A percentile compares a stretch with the other conserved stretches of the same genome.
Evolutionary conservation across 2,797 vertebrate genomes (phyloP).

Genomic region (Oreonectes daqikongensis): DNA sequence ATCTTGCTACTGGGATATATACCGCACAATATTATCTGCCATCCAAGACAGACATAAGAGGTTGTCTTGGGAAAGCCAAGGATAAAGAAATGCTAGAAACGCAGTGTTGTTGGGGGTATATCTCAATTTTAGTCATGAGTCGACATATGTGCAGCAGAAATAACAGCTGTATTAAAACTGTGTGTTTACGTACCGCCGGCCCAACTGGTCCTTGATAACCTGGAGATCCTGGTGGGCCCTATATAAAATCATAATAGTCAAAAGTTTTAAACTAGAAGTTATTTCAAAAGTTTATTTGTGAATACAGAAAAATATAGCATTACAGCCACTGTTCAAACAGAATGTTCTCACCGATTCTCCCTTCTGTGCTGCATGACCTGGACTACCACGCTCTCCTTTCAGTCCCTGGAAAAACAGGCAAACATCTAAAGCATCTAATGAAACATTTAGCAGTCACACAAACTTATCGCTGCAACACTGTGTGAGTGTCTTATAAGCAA

Average conservation of each 20-base stretch:
- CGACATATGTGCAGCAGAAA: constrained; percentile 5
- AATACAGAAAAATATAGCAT: background rate
- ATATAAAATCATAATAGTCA: constrained; percentile 43
- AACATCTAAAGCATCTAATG: constrained; percentile 36
- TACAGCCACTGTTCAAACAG: background rate
- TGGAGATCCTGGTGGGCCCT: constrained; percentile 87
- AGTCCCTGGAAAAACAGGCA: constrained; percentile 77
- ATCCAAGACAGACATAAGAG: background rate
- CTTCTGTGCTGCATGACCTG: constrained; percentile 82
- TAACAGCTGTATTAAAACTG: constrained; percentile 2
- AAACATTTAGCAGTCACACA: background rate
- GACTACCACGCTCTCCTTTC: constrained; percentile 89
- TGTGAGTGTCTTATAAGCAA: too few species aligned
- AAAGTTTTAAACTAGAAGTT: constrained; percentile 22
- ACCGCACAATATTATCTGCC: background rate
- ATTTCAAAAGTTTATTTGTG: background rate
- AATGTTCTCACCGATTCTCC: constrained; percentile 87
- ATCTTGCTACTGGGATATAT: background rate
- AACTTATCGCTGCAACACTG: background rate
- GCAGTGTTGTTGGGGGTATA: background rate
- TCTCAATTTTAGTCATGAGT: background rate
- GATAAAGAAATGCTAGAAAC: constrained; percentile 13
- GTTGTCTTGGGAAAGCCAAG: constrained; percentile 10
- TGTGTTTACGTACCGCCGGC: constrained; percentile 75
- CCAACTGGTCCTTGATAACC: constrained; percentile 85